Percentiles rank a stretch among this genome's conserved stretches.
phyloP scores from a whole-genome alignment of 2,888 invertebrate genomes.

The Mythimna impura region DNA sequence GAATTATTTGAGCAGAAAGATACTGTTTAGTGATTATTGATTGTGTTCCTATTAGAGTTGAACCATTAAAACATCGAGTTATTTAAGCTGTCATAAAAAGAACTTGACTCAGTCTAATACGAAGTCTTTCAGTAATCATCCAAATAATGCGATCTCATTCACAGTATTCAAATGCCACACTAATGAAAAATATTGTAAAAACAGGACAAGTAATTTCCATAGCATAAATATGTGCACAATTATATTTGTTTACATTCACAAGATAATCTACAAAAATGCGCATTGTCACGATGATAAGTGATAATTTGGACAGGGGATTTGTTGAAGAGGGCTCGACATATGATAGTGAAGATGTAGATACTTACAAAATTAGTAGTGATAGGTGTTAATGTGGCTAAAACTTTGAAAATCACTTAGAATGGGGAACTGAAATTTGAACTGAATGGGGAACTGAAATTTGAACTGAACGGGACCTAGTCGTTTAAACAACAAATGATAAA shows the following conservation, averaged over 20 bases:
- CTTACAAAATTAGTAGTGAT: neutral
- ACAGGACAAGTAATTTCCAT: slow-evolving; percentile 5
- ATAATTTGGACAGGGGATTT: slow-evolving; percentile 13
- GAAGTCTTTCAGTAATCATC: neutral
- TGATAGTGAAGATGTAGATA: slow-evolving; percentile 14
- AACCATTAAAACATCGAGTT: too few relatives aligned
- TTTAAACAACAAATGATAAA: too few relatives aligned
- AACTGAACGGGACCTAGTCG: too few relatives aligned
- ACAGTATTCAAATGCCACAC: neutral
- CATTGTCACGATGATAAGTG: slow-evolving; percentile 24
- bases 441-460: neutral
- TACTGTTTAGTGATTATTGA: neutral
- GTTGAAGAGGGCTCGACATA: slow-evolving; percentile 17
- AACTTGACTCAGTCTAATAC: neutral
- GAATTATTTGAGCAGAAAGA: neutral
- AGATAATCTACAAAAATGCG: slow-evolving; percentile 33
- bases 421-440: neutral
- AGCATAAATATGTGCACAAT: slow-evolving; percentile 4
- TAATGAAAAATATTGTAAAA: slow-evolving; percentile 23
- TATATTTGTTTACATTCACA: slow-evolving; percentile 32
- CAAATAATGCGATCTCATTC: neutral
- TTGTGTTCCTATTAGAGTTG: too few relatives aligned
- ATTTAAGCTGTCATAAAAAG: neutral
- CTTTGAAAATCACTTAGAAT: neutral
- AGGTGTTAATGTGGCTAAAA: neutral